Conservation (phyloP, 2,888 invertebrate genomes). For the Cantharis rustica region DNA sequence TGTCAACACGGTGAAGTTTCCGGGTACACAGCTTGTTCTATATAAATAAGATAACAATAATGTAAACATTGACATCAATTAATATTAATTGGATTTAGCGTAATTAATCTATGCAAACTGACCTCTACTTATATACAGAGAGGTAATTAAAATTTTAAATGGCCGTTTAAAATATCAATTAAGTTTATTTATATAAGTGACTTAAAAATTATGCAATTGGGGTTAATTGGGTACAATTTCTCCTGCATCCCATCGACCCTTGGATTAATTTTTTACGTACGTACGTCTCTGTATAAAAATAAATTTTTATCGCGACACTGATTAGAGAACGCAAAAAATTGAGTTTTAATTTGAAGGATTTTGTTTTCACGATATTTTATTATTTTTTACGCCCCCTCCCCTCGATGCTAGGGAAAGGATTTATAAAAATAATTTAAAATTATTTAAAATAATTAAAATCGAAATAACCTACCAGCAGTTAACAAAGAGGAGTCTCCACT, state of each 20-base stretch:
- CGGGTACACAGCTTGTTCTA: slow-evolving; percentile 44
- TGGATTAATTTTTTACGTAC: neutral
- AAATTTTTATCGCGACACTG: neutral
- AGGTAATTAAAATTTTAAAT: neutral
- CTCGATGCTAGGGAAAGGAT: neutral
- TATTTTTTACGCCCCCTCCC: too few species aligned
- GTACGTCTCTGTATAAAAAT: neutral
- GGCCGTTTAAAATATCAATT: neutral
- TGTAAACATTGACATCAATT: neutral
- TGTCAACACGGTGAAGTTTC: slow-evolving; percentile 62
- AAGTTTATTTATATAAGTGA: neutral
- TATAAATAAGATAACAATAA: slow-evolving; percentile 24
- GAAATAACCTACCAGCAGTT: neutral
- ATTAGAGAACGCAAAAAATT: neutral
- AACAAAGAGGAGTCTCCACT: neutral
- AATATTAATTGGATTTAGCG: neutral
- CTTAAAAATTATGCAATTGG: neutral
- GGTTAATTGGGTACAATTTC: neutral
- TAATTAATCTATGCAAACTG: neutral
- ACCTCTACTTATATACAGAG: neutral
- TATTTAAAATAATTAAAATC: neutral
- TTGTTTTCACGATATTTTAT: neutral
- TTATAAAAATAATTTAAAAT: too few species aligned
- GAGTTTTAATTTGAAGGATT: neutral
- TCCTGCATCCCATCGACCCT: neutral